Percentiles rank a stretch among this genome's conserved stretches.
These are phyloP conservation scores for Chelonus insularis DNA, from an alignment of 1,140 invertebrate species.

Conservation along the genomic window DNA sequence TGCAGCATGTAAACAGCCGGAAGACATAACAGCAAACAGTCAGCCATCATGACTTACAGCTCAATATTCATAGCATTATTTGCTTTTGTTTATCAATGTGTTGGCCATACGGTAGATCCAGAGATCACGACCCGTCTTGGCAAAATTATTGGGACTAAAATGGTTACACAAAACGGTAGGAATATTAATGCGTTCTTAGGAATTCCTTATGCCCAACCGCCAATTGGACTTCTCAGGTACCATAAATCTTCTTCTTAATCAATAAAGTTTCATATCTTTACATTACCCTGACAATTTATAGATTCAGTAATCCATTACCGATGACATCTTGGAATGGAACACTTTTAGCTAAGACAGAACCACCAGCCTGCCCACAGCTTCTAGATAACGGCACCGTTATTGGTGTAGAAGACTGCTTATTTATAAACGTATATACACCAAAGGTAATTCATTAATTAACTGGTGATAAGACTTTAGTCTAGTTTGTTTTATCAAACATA, in stretches of 20 bases:
- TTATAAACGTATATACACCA: constrained; percentile 67
- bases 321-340: constrained; percentile 37
- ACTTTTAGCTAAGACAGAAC: constrained; percentile 24
- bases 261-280: constrained; percentile 1
- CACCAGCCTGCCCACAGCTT: constrained; percentile 23
- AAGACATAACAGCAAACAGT: too few relatives aligned
- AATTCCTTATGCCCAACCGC: constrained; percentile 64
- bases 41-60: neutral
- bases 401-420: constrained; percentile 65
- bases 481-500: neutral
- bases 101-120: neutral
- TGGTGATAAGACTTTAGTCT: too few relatives aligned
- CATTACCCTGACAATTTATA: constrained; percentile 7
- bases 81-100: neutral
- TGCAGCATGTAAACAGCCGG: too few relatives aligned
- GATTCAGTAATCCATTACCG: constrained; percentile 33
- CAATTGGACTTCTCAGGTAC: constrained; percentile 58
- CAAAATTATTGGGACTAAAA: constrained; percentile 18
- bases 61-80: neutral
- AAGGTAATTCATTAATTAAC: constrained; percentile 43
- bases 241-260: neutral
- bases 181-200: constrained; percentile 52
- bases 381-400: constrained; percentile 12
- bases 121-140: constrained; percentile 12
- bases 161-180: constrained; percentile 19